Evolutionary conservation across 2,888 invertebrate species (phyloP).

Genomic region (Ischnus inquisitorius): DNA sequence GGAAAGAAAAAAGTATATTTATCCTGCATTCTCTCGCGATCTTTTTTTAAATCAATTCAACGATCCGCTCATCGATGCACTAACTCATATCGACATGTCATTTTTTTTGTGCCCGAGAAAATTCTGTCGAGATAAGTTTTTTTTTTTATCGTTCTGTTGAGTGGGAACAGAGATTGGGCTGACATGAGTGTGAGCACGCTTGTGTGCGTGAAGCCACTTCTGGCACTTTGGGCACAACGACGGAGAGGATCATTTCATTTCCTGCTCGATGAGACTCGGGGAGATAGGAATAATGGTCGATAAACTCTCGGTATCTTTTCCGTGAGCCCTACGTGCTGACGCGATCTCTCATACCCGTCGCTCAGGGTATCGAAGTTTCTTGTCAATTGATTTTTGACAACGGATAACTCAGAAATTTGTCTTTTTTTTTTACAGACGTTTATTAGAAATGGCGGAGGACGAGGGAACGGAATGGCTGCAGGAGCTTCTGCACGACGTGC

Average conservation of each 20-base stretch:
- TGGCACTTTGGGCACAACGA: not conserved
- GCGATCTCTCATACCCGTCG: not conserved
- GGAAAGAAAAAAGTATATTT: not conserved
- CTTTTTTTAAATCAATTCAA: not conserved
- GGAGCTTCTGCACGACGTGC: slow-evolving; percentile 95
- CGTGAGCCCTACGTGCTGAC: not conserved
- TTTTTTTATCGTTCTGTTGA: slow-evolving; percentile 33
- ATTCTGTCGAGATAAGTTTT: not conserved
- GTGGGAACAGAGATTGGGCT: slow-evolving; percentile 51
- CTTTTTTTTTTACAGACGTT: slow-evolving; percentile 25
- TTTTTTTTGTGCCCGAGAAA: slow-evolving; percentile 6
- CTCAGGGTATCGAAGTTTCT: not conserved
- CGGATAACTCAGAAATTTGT: not conserved
- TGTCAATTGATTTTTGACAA: not conserved
- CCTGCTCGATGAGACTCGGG: slow-evolving; percentile 64
- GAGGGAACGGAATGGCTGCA: slow-evolving; percentile 93
- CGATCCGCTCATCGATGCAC: not conserved
- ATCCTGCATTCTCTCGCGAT: not conserved
- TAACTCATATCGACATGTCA: not conserved
- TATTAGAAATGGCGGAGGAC: slow-evolving; percentile 84
- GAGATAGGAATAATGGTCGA: slow-evolving; percentile 57
- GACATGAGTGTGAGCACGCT: slow-evolving; percentile 29
- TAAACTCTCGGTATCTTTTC: slow-evolving; percentile 19
- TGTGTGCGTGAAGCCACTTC: slow-evolving; percentile 17
- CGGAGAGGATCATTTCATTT: slow-evolving; percentile 72